Evolutionary conservation across 2,888 invertebrate genomes (phyloP).

Genomic region (Microctonus aethiopoides): DNA sequence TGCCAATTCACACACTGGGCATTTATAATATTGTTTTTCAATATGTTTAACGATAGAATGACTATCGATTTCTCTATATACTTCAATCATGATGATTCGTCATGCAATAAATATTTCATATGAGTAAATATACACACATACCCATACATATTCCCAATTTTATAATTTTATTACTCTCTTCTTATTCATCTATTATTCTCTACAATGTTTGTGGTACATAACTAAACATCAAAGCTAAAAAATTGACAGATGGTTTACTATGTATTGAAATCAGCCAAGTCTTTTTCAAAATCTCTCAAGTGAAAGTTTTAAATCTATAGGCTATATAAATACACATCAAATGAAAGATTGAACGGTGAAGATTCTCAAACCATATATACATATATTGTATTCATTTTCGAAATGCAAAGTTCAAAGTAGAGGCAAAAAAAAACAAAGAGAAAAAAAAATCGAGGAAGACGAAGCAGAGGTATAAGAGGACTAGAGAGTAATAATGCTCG

Average conservation of each 20-base stretch:
- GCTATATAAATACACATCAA: neutral
- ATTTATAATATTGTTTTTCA: constrained; percentile 5
- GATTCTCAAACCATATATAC: neutral
- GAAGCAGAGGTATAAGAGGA: constrained; percentile 8
- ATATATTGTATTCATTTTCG: neutral
- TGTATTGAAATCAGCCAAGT: constrained; percentile 21
- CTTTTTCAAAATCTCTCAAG: constrained; percentile 12
- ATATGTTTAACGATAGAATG: constrained; percentile 19
- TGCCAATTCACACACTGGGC: constrained; percentile 16
- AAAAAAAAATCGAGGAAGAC: neutral
- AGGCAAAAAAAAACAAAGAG: neutral
- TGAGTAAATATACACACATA: too few species aligned
- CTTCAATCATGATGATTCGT: constrained; percentile 10
- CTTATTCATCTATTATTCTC: neutral
- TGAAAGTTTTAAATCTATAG: neutral
- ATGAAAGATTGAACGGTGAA: neutral
- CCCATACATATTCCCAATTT: neutral
- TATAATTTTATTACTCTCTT: neutral
- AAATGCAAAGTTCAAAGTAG: neutral
- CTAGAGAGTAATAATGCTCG: constrained; percentile 46
- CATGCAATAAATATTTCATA: constrained; percentile 24
- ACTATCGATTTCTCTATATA: constrained; percentile 12
- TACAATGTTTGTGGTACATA: neutral
- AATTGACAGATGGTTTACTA: constrained; percentile 6
- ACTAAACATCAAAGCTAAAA: constrained; percentile 2